phyloP scores from a whole-genome alignment of 2,797 vertebrate species.

The Ptychobarbus kaznakovi region DNA sequence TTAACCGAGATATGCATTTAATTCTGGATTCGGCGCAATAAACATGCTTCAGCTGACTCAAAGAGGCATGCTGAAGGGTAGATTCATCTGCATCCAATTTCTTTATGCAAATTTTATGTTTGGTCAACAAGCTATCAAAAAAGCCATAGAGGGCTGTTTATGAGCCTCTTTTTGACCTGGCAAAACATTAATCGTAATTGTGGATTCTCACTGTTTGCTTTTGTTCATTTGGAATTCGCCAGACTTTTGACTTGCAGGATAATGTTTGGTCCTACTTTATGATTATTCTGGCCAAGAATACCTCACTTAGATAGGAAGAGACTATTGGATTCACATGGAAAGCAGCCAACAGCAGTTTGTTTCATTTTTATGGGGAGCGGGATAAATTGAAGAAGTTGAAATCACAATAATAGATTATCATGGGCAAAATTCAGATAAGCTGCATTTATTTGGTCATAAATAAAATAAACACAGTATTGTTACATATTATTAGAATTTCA shows the following conservation, averaged over 20 bases:
- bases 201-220: not conserved
- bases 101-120: constrained; percentile 39
- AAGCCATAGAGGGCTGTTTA: constrained; percentile 12
- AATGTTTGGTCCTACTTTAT: not conserved
- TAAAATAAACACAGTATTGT: not conserved
- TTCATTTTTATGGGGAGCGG: not conserved
- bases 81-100: constrained; percentile 33
- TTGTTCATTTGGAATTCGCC: not conserved
- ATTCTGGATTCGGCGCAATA: constrained; percentile 21
- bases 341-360: not conserved
- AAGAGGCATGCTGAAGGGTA: constrained; percentile 6
- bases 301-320: not conserved
- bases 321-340: not conserved
- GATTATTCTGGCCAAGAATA: not conserved
- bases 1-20: constrained; percentile 49
- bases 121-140: constrained; percentile 31
- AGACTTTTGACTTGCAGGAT: not conserved
- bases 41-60: constrained; percentile 15
- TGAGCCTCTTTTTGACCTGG: constrained; percentile 6
- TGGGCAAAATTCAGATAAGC: not conserved
- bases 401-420: not conserved
- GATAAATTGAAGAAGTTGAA: not conserved
- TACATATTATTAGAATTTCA: not conserved
- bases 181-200: not conserved
- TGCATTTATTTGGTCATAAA: not conserved